Percentiles rank a stretch among this genome's conserved stretches.
Conservation (phyloP, 2,888 invertebrate genomes). For the Drosophila meridionalis region DNA sequence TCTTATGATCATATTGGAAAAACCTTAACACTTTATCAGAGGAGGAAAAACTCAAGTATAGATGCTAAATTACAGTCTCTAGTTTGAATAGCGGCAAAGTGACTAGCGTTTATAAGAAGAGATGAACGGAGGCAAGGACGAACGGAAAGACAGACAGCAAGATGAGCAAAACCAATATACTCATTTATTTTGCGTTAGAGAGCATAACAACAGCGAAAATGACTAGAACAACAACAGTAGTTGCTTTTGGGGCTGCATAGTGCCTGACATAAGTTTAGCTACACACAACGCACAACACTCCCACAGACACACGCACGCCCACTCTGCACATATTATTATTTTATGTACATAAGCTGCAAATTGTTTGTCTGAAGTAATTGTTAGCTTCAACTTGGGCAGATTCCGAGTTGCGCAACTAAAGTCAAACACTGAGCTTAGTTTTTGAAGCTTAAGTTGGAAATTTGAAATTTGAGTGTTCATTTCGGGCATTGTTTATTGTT, state of each 20-base stretch:
- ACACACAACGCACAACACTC: neutral
- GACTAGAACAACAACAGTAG: constrained; percentile 13
- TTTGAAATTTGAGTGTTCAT: neutral
- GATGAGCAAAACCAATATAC: neutral
- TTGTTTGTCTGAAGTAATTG: constrained; percentile 13
- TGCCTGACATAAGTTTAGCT: constrained; percentile 35
- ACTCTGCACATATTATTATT: constrained; percentile 1
- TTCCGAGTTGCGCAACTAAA: neutral
- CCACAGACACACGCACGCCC: neutral
- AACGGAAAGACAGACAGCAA: neutral
- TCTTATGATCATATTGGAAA: too few relatives aligned
- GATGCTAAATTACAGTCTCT: too few relatives aligned
- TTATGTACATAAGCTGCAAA: constrained; percentile 13
- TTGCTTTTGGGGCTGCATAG: constrained; percentile 18
- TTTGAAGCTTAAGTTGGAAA: neutral
- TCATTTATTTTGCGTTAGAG: neutral
- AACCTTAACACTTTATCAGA: too few relatives aligned
- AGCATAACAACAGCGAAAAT: constrained; percentile 13
- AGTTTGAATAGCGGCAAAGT: too few relatives aligned
- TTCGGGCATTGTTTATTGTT: neutral
- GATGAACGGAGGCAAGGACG: too few relatives aligned
- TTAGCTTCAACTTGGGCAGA: constrained; percentile 1
- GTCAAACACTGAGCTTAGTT: neutral
- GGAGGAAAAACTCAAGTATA: too few relatives aligned
- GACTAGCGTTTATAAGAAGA: neutral